Conservation (phyloP, 2,888 invertebrate genomes). For the Xanthia togata region DNA sequence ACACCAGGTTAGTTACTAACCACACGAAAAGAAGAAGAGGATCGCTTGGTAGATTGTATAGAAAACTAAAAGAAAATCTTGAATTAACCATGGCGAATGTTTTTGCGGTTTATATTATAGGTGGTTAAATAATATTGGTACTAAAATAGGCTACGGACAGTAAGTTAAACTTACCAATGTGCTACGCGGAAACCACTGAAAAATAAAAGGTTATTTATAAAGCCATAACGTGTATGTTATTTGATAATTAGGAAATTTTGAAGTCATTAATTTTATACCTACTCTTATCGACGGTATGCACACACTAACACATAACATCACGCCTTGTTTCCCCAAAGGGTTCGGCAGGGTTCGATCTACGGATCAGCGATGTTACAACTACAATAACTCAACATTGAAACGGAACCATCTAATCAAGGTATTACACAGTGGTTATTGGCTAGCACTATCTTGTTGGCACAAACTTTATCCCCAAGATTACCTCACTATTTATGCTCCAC, state of each 20-base stretch:
- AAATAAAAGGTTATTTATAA: background rate
- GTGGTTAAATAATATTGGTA: too few species aligned
- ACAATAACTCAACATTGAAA: conserved; percentile 3
- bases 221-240: background rate
- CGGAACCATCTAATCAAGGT: conserved; percentile 4
- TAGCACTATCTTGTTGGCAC: conserved; percentile 15
- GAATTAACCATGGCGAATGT: background rate
- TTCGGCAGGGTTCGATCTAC: background rate
- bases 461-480: conserved; percentile 28
- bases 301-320: background rate
- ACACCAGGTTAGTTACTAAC: too few species aligned
- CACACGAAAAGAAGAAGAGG: too few species aligned
- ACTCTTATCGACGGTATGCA: background rate
- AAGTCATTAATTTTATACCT: background rate
- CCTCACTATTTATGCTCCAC: conserved; percentile 18
- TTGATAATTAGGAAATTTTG: background rate
- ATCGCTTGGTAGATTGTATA: background rate
- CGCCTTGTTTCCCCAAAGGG: background rate
- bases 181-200: background rate
- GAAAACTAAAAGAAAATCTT: background rate
- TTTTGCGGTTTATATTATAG: background rate
- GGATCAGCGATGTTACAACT: background rate
- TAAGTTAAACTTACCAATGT: background rate
- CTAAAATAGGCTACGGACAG: background rate
- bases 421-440: background rate